A percentile compares a stretch with the other conserved stretches of the same genome.
These are phyloP conservation scores for Enhydra lutris DNA, from an alignment of 2,113 vertebrate species.

Conservation along the genomic window DNA sequence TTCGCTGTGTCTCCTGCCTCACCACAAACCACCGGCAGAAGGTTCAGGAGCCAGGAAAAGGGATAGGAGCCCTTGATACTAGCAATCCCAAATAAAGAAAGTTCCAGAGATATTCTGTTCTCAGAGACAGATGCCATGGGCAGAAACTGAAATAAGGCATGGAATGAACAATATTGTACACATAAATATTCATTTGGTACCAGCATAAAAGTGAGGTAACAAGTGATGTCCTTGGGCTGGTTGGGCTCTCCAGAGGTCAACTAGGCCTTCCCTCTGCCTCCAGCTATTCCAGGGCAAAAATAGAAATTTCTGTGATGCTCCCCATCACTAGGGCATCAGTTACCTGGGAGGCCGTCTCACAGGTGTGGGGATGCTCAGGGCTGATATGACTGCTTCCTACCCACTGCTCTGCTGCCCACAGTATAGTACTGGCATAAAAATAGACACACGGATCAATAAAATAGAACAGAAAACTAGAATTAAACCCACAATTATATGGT, in stretches of 20 bases:
- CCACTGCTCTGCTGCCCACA: not conserved
- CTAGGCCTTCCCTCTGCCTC: not conserved
- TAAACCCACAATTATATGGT: not conserved
- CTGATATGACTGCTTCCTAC: not conserved
- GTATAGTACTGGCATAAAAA: not conserved
- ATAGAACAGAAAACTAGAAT: not conserved
- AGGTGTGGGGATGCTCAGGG: not conserved
- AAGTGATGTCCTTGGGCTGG: not conserved
- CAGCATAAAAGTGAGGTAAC: not conserved
- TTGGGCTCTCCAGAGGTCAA: not conserved
- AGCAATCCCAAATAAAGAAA: not conserved
- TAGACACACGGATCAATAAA: not conserved
- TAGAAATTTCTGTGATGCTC: not conserved
- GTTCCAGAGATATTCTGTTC: not conserved
- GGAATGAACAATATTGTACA: not conserved
- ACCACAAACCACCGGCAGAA: not conserved
- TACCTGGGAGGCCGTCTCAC: accelerated
- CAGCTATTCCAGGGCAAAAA: not conserved
- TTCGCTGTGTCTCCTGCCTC: not conserved
- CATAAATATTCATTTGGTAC: not conserved
- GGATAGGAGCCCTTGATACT: not conserved
- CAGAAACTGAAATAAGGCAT: not conserved
- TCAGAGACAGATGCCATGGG: not conserved
- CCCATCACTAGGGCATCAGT: not conserved
- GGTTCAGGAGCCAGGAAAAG: not conserved